These are phyloP conservation scores for Acropternis orthonyx DNA, from an alignment of 2,797 vertebrate genomes.

Conservation along the genomic window DNA sequence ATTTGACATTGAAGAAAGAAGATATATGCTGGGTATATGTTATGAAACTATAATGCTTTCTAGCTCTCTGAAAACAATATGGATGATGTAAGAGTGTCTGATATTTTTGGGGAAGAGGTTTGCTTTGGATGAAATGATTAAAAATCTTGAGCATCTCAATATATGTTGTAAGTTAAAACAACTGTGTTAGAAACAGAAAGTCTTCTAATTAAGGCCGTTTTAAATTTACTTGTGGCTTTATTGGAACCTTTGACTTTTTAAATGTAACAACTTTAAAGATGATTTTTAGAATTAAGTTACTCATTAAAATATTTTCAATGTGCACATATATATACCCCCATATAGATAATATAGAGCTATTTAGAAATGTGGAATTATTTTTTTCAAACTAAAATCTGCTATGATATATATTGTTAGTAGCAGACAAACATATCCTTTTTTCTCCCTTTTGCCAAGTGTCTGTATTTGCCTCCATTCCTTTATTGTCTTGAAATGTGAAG, in stretches of 20 bases:
- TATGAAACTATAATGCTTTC: not conserved
- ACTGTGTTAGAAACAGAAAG: not conserved
- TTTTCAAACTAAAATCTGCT: not conserved
- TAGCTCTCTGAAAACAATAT: not conserved
- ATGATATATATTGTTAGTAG: not conserved
- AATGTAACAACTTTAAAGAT: not conserved
- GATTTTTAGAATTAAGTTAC: not conserved
- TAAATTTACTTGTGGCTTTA: not conserved
- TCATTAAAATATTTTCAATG: not conserved
- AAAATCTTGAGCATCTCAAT: not conserved
- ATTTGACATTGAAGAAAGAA: not conserved
- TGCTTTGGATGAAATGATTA: not conserved
- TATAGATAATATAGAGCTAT: not conserved
- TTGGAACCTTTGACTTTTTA: not conserved
- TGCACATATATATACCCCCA: not conserved
- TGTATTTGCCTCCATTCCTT: not conserved
- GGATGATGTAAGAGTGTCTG: not conserved
- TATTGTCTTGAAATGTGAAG: slow-evolving; percentile 29
- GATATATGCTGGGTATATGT: not conserved
- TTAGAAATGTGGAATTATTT: not conserved
- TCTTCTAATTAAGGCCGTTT: not conserved
- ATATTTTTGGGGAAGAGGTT: not conserved
- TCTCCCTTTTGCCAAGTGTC: not conserved
- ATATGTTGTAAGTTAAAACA: not conserved
- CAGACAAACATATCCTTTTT: not conserved